Conservation (phyloP, 1,140 invertebrate genomes). For the Aphelenchoides fujianensis region DNA sequence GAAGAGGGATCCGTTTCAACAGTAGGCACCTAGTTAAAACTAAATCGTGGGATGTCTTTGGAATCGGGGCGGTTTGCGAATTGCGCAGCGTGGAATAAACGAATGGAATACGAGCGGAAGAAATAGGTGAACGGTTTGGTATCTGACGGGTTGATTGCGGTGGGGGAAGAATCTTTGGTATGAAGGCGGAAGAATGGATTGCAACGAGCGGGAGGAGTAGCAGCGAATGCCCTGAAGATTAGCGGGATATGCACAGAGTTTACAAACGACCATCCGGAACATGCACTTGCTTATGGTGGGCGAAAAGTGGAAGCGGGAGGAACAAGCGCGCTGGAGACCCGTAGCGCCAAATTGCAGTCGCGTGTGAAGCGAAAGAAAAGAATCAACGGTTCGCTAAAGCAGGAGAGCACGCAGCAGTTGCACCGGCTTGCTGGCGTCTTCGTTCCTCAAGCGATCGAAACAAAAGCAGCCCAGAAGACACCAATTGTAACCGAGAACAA, state of each 20-base stretch:
- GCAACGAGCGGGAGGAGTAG: neutral
- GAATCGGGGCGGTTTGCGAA: neutral
- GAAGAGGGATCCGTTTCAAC: neutral
- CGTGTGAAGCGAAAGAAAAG: neutral
- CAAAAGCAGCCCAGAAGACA: too few species aligned
- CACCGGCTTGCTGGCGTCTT: too few species aligned
- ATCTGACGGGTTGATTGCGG: neutral
- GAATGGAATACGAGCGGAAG: neutral
- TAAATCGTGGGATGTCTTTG: neutral
- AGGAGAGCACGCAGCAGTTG: neutral
- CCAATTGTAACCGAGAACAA: neutral
- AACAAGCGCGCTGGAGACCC: too few species aligned
- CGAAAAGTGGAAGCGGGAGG: neutral
- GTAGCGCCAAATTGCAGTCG: neutral
- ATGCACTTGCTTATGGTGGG: neutral
- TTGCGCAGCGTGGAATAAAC: neutral
- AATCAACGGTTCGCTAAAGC: neutral
- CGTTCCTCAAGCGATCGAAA: too few species aligned
- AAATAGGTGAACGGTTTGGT: neutral
- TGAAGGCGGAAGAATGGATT: neutral
- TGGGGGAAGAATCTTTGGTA: neutral
- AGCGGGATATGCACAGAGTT: neutral
- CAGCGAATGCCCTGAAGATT: neutral
- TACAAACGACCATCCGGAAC: neutral
- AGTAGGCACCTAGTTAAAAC: neutral